Base-by-base conservation (phyloP, 2,113 vertebrate genomes). In the Lipophrys pholis region DNA sequence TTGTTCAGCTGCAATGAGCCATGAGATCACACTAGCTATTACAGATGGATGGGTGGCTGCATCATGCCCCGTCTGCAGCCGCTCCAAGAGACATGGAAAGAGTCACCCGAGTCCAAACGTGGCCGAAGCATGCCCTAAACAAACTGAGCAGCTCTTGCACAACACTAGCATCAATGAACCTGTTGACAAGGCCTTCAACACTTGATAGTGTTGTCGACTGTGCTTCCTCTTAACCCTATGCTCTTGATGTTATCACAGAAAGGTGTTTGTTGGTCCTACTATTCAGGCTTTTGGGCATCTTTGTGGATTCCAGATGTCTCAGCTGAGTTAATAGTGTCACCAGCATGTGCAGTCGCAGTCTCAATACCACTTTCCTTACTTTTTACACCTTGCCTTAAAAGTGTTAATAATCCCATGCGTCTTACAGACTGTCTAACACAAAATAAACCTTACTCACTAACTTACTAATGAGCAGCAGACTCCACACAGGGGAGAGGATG, bases 1-100 rank as follows among this genome's bases (percentile, higher is more conserved):
- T 84, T 90, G 78, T 90, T 86, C 82, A 56, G 67, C 67, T 83
- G 65, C 84, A 90, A 82, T 87, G 80, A 90, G 76, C 89, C 86
- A 58, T 81, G 70, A 36, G 55, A 62, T 76, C 76, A 57, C 81
- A 78, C 72, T 73, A 50, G 40, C 15, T 45, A 55, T 78, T 5
- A 42, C 87, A 78, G 82, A 83, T 41, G 53, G 69, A 57, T 55
- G 16, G 38, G 80, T 12, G 69, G 75, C 68, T 36, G 56, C 65
- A 77, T 83, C 69, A 62, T 54, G 65, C 58, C 73, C 45, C 9
- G 66, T 66, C 87, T 77, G 50, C 55, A 55, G 41, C 69, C 46
- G 0, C 41, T 65, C 45, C 54, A 42, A 57, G 59, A 80, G 66
- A 42, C 59, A 75, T 68, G 61, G 81, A 66, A 64, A 78, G 83